A percentile compares a stretch with the other conserved stretches of the same genome.
Conservation (phyloP, 2,113 vertebrate genomes). For the Labeo catla region DNA sequence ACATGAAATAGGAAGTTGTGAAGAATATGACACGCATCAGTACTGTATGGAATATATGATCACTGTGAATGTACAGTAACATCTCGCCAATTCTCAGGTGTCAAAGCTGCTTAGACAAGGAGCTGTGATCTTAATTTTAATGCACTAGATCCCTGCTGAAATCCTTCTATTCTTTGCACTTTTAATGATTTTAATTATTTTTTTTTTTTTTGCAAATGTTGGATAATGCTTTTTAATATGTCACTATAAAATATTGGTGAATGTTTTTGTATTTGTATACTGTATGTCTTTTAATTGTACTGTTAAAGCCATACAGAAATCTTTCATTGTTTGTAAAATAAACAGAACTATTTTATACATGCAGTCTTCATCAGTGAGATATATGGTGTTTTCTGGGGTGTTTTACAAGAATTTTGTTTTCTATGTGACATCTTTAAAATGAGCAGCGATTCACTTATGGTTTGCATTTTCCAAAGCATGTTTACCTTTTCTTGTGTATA, state of each 20-base stretch:
- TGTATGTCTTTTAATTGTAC: too few relatives aligned
- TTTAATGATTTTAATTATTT: not conserved
- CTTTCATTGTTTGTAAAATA: not conserved
- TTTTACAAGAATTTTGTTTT: not conserved
- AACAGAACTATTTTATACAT: not conserved
- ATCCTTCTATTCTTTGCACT: not conserved
- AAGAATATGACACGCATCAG: not conserved
- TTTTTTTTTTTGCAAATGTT: not conserved
- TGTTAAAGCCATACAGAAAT: not conserved
- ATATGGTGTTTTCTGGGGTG: not conserved
- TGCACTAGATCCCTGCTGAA: not conserved
- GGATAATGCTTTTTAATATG: too few relatives aligned
- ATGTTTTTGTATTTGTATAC: too few relatives aligned
- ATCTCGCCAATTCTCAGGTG: not conserved
- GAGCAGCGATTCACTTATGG: too few relatives aligned
- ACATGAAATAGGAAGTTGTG: not conserved
- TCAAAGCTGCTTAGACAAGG: not conserved
- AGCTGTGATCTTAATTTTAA: not conserved
- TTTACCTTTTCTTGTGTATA: too few relatives aligned
- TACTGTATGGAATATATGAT: not conserved
- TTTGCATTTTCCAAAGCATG: too few relatives aligned
- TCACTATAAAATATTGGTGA: too few relatives aligned
- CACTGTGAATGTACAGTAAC: not conserved
- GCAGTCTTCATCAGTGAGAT: not conserved
- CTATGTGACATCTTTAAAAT: not conserved